Percentiles rank a stretch among this genome's conserved stretches.
Conservation (phyloP, 2,113 vertebrate genomes). For the Eurystomus gularis region DNA sequence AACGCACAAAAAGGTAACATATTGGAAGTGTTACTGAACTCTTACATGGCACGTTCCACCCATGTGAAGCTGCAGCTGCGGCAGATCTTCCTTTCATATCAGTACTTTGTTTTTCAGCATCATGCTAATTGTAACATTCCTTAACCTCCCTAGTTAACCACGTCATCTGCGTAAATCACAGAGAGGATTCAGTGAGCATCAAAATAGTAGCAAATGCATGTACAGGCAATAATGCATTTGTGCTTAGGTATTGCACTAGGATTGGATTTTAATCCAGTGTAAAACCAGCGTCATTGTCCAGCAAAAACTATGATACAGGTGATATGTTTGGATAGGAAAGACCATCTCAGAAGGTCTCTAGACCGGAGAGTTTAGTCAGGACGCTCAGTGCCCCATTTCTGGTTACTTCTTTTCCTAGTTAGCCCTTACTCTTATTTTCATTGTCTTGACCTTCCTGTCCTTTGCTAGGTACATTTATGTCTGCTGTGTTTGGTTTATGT, state of each 20-base stretch:
- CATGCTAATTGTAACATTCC: not conserved
- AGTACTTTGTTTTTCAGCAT: not conserved
- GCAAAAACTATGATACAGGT: not conserved
- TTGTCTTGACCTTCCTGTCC: not conserved
- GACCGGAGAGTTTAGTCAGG: not conserved
- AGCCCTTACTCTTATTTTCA: not conserved
- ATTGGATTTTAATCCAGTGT: not conserved
- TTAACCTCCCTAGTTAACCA: not conserved
- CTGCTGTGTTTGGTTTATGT: not conserved
- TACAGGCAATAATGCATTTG: not conserved
- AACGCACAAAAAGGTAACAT: slow-evolving; percentile 5
- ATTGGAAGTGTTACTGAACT: not conserved
- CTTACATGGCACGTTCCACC: not conserved
- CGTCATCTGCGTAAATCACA: fast-evolving
- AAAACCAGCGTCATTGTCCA: not conserved
- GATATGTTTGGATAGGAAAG: not conserved
- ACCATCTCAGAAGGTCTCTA: not conserved
- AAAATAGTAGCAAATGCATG: not conserved
- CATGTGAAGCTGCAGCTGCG: not conserved
- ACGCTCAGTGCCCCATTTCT: not conserved
- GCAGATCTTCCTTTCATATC: not conserved
- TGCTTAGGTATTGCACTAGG: not conserved
- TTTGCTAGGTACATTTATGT: not conserved
- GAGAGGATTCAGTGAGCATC: not conserved
- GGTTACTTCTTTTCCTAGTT: not conserved